Evolutionary conservation across 1,140 invertebrate species (phyloP), one percentile per base, ranked within the genome.

Genomic region (Hetaerina americana): DNA sequence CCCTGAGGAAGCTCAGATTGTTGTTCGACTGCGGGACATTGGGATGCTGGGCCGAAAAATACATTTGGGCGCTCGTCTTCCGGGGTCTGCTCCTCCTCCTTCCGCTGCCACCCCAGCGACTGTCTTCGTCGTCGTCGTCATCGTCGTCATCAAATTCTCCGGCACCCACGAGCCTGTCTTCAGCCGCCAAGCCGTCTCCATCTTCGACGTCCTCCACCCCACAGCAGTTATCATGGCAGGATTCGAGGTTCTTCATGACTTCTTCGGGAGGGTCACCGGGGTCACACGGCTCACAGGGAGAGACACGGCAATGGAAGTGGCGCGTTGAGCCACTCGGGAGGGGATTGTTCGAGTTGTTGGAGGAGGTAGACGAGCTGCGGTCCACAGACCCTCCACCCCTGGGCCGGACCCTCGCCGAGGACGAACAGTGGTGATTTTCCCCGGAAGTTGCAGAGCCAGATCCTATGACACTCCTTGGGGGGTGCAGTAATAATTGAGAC

Each of bases 1-100:
- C 90, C 66, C 87, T 85, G 5, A 90, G 82, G 73, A 90, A 87
- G 74, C 86, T 86, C 72, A 73, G 26, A 71, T 73, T 66, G 70
- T 27, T 66, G 70, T 12, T 71, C 40, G 22, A 28, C 22, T 24
- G 66, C 15, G n/a, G 66, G 12, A 49, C 66, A 6, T 49, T 28
- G 5, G 22, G 70, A 25, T 25, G 31, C 27, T 25, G 31, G 70
- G 22, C n/a, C 5, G 31, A 25, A 24, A 71, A 57, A 57, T 12
- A 57, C 22, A 57, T 57, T n/a, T 57, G 40, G 12, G 26, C 24
- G 18, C 69, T 18, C 70, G 15, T 15, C 66, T 70, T n/a, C 67
- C 29, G 24, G 27, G 27, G 66, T 70, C 31, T 26, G 29, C 28
- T 8, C 27, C 26, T 29, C 73, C 73, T 29, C 66, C 40, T 2